Base-by-base conservation (phyloP, 1,140 invertebrate genomes). In the Physella acuta region DNA sequence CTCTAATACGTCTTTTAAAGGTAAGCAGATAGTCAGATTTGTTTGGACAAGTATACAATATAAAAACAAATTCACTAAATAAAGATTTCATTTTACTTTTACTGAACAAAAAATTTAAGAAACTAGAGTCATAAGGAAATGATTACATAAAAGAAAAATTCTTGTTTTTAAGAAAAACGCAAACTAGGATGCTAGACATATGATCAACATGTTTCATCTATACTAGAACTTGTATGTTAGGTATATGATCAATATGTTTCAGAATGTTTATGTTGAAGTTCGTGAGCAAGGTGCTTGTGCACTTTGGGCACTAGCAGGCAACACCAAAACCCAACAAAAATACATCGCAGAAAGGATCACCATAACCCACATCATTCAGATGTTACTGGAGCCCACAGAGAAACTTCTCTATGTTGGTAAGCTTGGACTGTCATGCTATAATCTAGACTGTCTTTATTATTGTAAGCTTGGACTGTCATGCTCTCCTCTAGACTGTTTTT, bases 351-450 rank as follows among this genome's bases (percentile, higher is more conserved):
- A 83, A 68, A 75, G 76, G 28, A 81, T 83, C 20, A 81, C 79
- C n/a, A 81, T 84, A 2, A 75, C 77, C 24, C 78, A 82, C 71
- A 80, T 86, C 36, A 81, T 82, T 56, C 80, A 84, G 60, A 84
- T 86, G 80, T 64, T 85, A 31, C 71, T 85, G 28, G 77, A 79
- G 51, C 75, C 77, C 31, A 82, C 83, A 59, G 82, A 85, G 65
- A 84, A 82, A 73, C 73, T 86, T 1, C 80, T 85, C 14, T 82
- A 81, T 78, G 82, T 86, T 63, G 83, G 84, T 85, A 66, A 72
- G 79, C 71, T 39, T 28, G 37, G 5, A 28, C 5, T 66, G n/a
- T 68, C 5, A 11, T 8, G 39, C 20, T 20, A 44, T 44, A 20
- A 11, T 44, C 39, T 44, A 11, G 39, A 44, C 8, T 44, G 39